Evolutionary conservation across 2,113 vertebrate species (phyloP), one percentile per base, ranked within the genome.

Genomic region (Cranoglanis bouderius): DNA sequence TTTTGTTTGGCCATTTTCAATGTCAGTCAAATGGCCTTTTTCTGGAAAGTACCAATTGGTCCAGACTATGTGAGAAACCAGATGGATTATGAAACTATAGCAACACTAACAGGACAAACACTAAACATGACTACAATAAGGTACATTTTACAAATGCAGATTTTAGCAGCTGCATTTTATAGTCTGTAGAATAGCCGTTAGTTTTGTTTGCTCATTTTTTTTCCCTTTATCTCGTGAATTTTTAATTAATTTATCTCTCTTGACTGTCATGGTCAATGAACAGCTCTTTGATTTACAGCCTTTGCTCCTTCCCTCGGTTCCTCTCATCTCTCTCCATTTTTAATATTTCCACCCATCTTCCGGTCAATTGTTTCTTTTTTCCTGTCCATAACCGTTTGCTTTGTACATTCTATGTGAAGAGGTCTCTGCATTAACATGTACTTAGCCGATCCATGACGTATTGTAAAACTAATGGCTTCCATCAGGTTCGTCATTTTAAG

Each of bases 381-480:
- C 21, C 49, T 55, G 24, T 59, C n/a, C 35, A 82, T 40, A 82
- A 59, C 81, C 6, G n/a, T 55, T 82, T 3, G 55, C 51, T 82
- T 57, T 0, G 21, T 49, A 2, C 32, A 9, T 63, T 26, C 83
- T 55, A 14, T 55, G 24, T 51, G 43, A 53, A 49, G 86, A 53
- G 43, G 21, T 53, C 35, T 63, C 81, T 84, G 51, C 43, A 43
- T 35, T 84, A 81, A 75, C 87, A 32, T 75, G 81, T 84, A 59
- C 87, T 88, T 61, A 84, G 55, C 55, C 35, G 16, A 72, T 82
- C 40, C 12, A 19, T 77, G 70, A 74, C 53, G 35, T 75, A 57
- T 78, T 53, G 6, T 83, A 88, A 83, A 77, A 84, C 65, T 35
- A 88, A 88, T 88, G 65, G 70, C 87, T 88, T 88, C 82, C 67